A percentile compares a stretch with the other conserved stretches of the same genome.
Evolutionary conservation across 2,113 vertebrate species (phyloP).

Genomic region (Leptobrachium leishanense): DNA sequence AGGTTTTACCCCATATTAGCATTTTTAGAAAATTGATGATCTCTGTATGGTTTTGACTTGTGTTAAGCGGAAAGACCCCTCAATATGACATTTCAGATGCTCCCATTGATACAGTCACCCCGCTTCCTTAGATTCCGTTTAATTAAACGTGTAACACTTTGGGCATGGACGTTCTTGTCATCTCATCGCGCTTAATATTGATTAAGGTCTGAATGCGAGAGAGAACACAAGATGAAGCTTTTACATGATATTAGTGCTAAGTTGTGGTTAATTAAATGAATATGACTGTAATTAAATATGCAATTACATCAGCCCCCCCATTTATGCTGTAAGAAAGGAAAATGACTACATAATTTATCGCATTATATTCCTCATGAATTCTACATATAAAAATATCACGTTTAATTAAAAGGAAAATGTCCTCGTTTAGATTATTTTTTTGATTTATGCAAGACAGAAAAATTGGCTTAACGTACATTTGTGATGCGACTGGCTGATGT

Average conservation of each 20-base stretch:
- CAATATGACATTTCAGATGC: neutral
- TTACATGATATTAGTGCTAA: neutral
- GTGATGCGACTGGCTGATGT: too few relatives aligned
- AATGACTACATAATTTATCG: neutral
- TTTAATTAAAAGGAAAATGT: too few relatives aligned
- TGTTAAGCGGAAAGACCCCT: neutral
- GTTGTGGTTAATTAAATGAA: constrained; percentile 5
- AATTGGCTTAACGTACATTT: too few relatives aligned
- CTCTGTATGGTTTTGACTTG: too few relatives aligned
- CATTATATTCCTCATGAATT: neutral
- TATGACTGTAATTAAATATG: neutral
- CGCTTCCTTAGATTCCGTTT: neutral
- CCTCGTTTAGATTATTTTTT: too few relatives aligned
- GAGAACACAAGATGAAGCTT: constrained; percentile 6
- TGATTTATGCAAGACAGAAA: too few relatives aligned
- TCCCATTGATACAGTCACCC: neutral
- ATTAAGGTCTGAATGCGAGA: constrained; percentile 1
- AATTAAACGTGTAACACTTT: constrained; percentile 20
- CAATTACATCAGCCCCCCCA: neutral
- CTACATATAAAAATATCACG: too few relatives aligned
- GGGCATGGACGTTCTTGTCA: neutral
- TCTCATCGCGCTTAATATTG: constrained; percentile 1
- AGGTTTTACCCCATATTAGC: too few relatives aligned
- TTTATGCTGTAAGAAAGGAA: neutral
- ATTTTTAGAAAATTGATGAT: too few relatives aligned